Percentiles rank a stretch among this genome's conserved stretches.
Conservation (phyloP, 2,113 vertebrate genomes). For the Festucalex cinctus region DNA sequence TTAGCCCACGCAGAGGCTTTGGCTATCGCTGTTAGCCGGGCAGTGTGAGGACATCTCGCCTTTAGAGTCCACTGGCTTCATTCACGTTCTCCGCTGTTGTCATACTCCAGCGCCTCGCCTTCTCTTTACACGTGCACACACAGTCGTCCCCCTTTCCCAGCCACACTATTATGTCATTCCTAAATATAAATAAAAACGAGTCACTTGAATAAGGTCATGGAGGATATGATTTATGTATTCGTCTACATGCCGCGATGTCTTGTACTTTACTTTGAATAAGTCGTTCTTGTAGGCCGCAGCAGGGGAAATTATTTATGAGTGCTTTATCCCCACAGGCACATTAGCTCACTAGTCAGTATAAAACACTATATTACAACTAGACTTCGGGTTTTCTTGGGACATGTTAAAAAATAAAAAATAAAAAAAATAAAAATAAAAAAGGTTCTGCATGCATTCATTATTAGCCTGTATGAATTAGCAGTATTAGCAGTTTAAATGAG, state of each 20-base stretch:
- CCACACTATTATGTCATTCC: constrained; percentile 35
- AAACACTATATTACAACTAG: constrained; percentile 15
- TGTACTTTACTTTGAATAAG: constrained; percentile 44
- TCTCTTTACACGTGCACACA: constrained; percentile 6
- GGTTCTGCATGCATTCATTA: constrained; percentile 32
- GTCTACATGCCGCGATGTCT: constrained; percentile 19
- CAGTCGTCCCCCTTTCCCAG: neutral
- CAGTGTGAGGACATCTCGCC: constrained; percentile 20
- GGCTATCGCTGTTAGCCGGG: constrained; percentile 17
- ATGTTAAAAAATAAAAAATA: constrained; percentile 7
- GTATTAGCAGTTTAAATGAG: constrained; percentile 34
- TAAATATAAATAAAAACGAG: constrained; percentile 3
- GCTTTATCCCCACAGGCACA: constrained; percentile 25
- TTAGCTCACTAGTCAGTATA: constrained; percentile 8
- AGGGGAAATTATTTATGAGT: constrained; percentile 56
- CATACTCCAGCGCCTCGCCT: neutral
- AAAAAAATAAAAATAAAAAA: constrained; percentile 1
- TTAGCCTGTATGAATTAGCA: constrained; percentile 29
- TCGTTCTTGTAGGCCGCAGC: constrained; percentile 8
- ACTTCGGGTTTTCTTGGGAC: constrained; percentile 29
- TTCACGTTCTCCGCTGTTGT: constrained; percentile 18
- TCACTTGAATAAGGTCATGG: constrained; percentile 17
- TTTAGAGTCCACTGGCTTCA: neutral
- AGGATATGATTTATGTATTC: constrained; percentile 43
- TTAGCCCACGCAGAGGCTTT: constrained; percentile 36